Percentiles rank a stretch among this genome's conserved stretches.
phyloP scores from a whole-genome alignment of 2,797 vertebrate genomes.

The Tolypeutes matacus region DNA sequence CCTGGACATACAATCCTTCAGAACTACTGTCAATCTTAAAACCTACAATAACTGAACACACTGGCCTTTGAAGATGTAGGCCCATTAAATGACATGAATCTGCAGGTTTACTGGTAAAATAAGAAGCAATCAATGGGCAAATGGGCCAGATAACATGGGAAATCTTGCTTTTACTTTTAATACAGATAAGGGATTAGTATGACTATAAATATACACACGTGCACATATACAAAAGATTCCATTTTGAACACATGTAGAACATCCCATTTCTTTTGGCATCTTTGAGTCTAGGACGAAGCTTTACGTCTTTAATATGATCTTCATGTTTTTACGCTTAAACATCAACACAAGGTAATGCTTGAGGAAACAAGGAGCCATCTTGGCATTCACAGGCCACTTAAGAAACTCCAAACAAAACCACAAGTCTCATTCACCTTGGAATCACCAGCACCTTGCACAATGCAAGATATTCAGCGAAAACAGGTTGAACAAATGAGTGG shows the following conservation, averaged over 20 bases:
- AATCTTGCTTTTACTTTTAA: conserved; percentile 14
- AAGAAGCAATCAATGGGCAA: background rate
- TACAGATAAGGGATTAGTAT: background rate
- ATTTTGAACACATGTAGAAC: background rate
- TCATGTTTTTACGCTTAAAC: conserved; percentile 17
- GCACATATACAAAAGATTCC: background rate
- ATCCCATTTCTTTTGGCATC: background rate
- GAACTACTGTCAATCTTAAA: background rate
- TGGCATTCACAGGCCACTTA: background rate
- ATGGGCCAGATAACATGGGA: background rate
- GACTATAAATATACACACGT: background rate
- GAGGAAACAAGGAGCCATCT: background rate
- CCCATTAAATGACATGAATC: background rate
- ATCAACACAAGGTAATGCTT: background rate
- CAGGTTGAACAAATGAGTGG: background rate
- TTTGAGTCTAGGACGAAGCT: conserved; percentile 24
- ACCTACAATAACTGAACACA: background rate
- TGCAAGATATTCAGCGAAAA: background rate
- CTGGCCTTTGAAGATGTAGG: background rate
- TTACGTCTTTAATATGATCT: background rate
- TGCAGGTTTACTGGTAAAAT: background rate
- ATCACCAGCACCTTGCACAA: background rate
- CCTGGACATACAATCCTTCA: background rate
- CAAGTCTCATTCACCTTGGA: background rate
- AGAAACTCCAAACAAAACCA: background rate